Evolutionary conservation across 2,888 invertebrate genomes (phyloP).

Genomic region (Eulithis testata): DNA sequence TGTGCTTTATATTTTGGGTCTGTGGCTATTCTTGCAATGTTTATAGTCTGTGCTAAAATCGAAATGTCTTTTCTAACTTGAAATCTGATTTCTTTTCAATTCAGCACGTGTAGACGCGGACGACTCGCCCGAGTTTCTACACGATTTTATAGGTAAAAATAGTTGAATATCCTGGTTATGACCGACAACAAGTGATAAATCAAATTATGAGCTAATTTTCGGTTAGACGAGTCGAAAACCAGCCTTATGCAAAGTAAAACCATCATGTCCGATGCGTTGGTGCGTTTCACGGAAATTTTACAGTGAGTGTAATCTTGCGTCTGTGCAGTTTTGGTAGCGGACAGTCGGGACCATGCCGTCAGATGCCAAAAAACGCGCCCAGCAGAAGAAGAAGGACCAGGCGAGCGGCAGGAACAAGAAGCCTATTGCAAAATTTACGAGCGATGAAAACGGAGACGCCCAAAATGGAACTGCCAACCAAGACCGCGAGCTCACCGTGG

Average conservation of each 20-base stretch:
- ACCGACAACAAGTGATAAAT: constrained; percentile 12
- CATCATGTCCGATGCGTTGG: constrained; percentile 7
- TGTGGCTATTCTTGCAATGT: background rate
- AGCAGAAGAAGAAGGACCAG: constrained; percentile 98
- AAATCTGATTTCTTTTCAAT: constrained; percentile 71
- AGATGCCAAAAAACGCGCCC: constrained; percentile 98
- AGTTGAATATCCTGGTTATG: constrained; percentile 11
- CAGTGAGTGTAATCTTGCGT: constrained; percentile 21
- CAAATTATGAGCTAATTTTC: background rate
- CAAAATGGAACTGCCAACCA: constrained; percentile 69
- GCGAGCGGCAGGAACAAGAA: constrained; percentile 89
- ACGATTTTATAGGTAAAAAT: constrained; percentile 61
- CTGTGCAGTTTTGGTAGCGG: constrained; percentile 50
- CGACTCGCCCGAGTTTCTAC: constrained; percentile 64
- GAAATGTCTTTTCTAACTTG: constrained; percentile 36
- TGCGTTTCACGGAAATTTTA: constrained; percentile 28
- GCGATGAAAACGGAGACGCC: constrained; percentile 83
- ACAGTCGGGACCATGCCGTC: constrained; percentile 92
- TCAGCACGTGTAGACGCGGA: constrained; percentile 82
- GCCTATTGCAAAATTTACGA: constrained; percentile 79
- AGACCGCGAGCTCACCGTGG: constrained; percentile 88
- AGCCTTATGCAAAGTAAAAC: background rate
- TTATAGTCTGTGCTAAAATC: constrained; percentile 38
- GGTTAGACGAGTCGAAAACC: background rate
- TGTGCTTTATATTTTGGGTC: background rate